Evolutionary conservation across 2,888 invertebrate species (phyloP), one percentile per base, ranked within the genome.

Genomic region (Synanthedon vespiformis): DNA sequence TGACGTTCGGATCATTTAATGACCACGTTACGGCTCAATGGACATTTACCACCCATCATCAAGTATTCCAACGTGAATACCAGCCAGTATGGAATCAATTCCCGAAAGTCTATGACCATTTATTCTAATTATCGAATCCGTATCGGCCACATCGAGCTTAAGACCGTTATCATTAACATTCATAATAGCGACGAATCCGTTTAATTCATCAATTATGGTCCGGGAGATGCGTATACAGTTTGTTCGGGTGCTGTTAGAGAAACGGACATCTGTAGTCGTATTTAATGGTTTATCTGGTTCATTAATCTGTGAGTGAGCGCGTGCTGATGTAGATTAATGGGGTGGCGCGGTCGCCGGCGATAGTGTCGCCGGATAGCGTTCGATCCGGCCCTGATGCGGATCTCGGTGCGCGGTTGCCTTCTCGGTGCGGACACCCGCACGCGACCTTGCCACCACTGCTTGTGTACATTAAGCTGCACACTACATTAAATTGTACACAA

Each of bases 271-370:
- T 79, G 77, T 76, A 80, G 78, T 77, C 74, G 83, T 85, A 82
- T 80, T 81, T 80, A 81, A 80, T 57, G 68, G 75, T 75, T 81
- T 84, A 86, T 86, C 86, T 74, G 68, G 74, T 82, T 84, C 84
- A 83, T 84, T 85, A 80, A 87, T 85, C 86, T 77, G 75, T 70
- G 75, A 70, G 78, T 67, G 67, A 72, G 77, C 82, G 78, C 80
- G 84, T 82, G 84, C 78, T 82, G 86, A 87, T 86, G 84, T 80
- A 82, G 85, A 86, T 85, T 80, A 85, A 85, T 85, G 79, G 75
- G 76, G 82, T 80, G 81, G 78, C 79, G 68, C 71, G 66, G 73
- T 72, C 73, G 76, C 68, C 70, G 65, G 62, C 60, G 84, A 84
- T 85, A 79, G 70, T 72, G 80, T 82, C 83, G 72, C 63, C 62